phyloP scores from a whole-genome alignment of 2,888 invertebrate species.

The Ichneumoninae sp. region DNA sequence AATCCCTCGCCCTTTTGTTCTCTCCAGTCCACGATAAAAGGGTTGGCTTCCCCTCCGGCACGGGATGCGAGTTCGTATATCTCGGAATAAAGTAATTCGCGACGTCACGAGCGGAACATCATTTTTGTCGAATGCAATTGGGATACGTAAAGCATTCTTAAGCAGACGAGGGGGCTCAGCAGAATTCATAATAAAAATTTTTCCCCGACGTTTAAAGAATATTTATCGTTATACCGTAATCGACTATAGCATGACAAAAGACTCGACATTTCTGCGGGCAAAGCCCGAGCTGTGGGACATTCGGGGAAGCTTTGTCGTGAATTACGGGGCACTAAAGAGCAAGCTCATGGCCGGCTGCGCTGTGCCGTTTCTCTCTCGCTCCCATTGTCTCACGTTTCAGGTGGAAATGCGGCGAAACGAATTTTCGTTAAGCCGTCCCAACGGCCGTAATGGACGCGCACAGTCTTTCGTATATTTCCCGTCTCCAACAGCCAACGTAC shows the following conservation, averaged over 20 bases:
- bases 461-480: neutral
- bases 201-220: neutral
- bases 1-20: neutral
- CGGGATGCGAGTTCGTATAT: neutral
- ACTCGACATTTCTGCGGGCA: constrained; percentile 21
- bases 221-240: constrained; percentile 14
- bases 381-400: constrained; percentile 71
- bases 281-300: constrained; percentile 60
- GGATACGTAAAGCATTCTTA: neutral
- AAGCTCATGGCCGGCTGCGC: constrained; percentile 71
- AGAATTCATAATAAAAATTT: neutral
- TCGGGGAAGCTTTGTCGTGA: constrained; percentile 75
- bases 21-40: neutral
- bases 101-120: neutral
- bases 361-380: constrained; percentile 33
- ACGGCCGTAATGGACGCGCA: constrained; percentile 6
- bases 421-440: constrained; percentile 67
- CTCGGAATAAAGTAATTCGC: neutral
- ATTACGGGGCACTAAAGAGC: constrained; percentile 78
- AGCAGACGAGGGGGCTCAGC: neutral
- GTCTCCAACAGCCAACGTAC: neutral
- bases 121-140: neutral
- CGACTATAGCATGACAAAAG: constrained; percentile 28
- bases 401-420: constrained; percentile 74
- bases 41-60: neutral